Evolutionary conservation across 2,797 vertebrate species (phyloP).

Genomic region (Pantherophis vulpinus): DNA sequence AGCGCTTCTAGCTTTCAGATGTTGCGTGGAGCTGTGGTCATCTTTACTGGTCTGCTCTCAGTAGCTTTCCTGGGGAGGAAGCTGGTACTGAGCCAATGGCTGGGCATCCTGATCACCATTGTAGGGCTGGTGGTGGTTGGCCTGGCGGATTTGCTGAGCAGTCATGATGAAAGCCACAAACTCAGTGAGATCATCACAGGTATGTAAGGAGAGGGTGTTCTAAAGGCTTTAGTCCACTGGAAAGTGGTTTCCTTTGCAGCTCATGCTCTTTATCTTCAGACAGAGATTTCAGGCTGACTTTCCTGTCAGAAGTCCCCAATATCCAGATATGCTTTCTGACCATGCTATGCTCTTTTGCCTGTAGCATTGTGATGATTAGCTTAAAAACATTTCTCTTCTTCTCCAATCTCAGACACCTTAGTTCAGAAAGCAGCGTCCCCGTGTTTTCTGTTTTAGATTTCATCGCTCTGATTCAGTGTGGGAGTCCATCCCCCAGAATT

Average conservation of each 20-base stretch:
- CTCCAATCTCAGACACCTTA: neutral
- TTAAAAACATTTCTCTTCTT: neutral
- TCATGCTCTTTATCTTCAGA: too few species aligned
- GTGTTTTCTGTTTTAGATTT: neutral
- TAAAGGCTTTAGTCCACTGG: too few species aligned
- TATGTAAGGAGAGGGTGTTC: conserved; percentile 29
- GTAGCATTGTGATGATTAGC: neutral
- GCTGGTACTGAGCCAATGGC: conserved; percentile 82
- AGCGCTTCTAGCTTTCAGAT: conserved; percentile 98
- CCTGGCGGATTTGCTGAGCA: conserved; percentile 81
- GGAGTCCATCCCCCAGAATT: neutral
- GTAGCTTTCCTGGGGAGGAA: conserved; percentile 87
- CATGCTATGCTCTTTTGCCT: too few species aligned
- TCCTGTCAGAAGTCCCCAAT: too few species aligned
- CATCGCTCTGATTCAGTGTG: neutral
- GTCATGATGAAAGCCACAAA: conserved; percentile 65
- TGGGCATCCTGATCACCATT: conserved; percentile 87
- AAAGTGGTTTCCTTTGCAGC: too few species aligned
- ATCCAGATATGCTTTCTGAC: too few species aligned
- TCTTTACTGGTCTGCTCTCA: conserved; percentile 92
- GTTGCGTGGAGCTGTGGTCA: conserved; percentile 89
- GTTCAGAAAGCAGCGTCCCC: neutral
- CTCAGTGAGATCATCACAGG: conserved; percentile 89
- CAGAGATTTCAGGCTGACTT: too few species aligned
- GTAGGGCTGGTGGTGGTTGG: conserved; percentile 88